Base-by-base conservation (phyloP, 2,113 vertebrate species). In the Saccopteryx bilineata region DNA sequence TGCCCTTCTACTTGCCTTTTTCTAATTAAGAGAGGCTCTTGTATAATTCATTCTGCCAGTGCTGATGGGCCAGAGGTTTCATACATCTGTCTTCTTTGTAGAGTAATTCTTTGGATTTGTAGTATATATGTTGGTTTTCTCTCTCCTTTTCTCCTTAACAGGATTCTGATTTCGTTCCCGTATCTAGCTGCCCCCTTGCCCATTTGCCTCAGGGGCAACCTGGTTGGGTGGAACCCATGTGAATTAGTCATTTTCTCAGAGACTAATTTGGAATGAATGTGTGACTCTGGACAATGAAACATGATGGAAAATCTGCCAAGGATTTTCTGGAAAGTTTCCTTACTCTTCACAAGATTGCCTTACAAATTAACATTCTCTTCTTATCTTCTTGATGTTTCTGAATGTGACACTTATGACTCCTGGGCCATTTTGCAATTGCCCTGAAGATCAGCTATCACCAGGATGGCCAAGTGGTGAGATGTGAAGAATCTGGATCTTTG, bases 21-120 rank as follows among this genome's bases (percentile, higher is more conserved):
- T 71, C 31, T 71, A 66, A 23, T 33, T 39, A 61, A 60, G 11
- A 60, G 11, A 33, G 26, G 7, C 28, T 26, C 33, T 93, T 26
- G 91, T 69, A 50, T 78, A 79, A 69, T 79, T 87, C 21, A 52
- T 71, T 93, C 56, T 71, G 39, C 39, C 72, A 87, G 15, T 60
- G 82, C 54, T 39, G 33, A 78, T 12, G 3, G 39, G 33, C 21
- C 24, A 14, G 68, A 88, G 48, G 19, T 87, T 87, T 80, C 48
- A 61, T 58, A 61, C 18, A 17, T 33, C 60, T 58, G 58, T n/a
- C 28, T 68, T 52, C 66, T 84, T 90, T 54, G 72, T 79, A 63
- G 74, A 50, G 63, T 61, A 54, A 94, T 33, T 46, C 48, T 91
- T 76, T 65, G 18, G 39, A 60, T 68, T 52, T 76, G 23, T 39